A percentile compares a stretch with the other conserved stretches of the same genome.
Conservation (phyloP, 2,113 vertebrate species). For the Aptenodytes forsteri region DNA sequence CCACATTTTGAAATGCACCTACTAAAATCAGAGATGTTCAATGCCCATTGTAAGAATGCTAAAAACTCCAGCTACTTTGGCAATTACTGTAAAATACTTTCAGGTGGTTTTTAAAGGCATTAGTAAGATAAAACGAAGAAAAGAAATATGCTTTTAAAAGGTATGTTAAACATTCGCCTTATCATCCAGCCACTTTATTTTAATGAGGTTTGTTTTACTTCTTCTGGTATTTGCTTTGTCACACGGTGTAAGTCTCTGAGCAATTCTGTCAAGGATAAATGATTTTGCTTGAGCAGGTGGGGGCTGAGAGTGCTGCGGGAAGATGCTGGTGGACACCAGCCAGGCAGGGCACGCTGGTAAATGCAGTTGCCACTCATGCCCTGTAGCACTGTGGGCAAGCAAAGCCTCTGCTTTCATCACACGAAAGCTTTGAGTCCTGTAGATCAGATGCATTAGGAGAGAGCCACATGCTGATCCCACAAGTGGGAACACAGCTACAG, state of each 20-base stretch:
- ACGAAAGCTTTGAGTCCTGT: neutral
- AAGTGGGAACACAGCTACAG: neutral
- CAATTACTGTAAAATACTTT: neutral
- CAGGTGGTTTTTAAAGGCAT: conserved; percentile 13
- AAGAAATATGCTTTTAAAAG: conserved; percentile 21
- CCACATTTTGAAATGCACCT: neutral
- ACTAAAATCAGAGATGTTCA: neutral
- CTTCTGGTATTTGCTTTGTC: conserved; percentile 29
- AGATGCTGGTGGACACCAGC: neutral
- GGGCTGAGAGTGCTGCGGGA: neutral
- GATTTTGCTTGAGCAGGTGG: neutral
- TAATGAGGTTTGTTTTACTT: conserved; percentile 53
- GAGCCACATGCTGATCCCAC: neutral
- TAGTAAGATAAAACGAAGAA: neutral
- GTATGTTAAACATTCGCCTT: neutral
- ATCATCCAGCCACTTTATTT: conserved; percentile 48
- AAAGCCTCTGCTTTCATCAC: neutral
- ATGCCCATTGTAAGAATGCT: neutral
- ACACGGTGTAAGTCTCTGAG: neutral
- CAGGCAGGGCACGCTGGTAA: neutral
- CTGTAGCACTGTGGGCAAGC: neutral
- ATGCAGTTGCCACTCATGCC: neutral
- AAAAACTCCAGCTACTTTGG: neutral
- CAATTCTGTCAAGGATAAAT: neutral
- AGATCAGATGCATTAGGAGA: neutral